Evolutionary conservation across 2,113 vertebrate species (phyloP), one percentile per base, ranked within the genome.

Genomic region (Thunnus thynnus): DNA sequence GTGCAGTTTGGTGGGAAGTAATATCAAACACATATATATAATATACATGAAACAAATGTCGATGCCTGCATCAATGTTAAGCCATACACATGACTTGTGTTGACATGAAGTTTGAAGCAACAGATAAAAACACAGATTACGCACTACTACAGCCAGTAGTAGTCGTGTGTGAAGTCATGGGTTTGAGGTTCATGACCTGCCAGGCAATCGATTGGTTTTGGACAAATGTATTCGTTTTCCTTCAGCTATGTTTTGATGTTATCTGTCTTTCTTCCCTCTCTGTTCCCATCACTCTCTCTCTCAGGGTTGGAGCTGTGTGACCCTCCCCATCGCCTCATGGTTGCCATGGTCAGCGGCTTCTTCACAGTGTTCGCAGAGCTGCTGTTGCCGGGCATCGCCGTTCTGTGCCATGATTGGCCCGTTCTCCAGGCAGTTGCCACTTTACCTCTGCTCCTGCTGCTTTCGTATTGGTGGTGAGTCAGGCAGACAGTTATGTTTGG

Each of bases 221-320:
- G 51, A 52, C 55, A 18, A 5, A 57, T 47, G 46, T 3, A 47
- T 78, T 73, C 32, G 44, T 72, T 58, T 46, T 73, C 25, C 72
- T 48, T 56, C 13, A 52, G 69, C 58, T 32, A 11, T 56, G 30
- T 55, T 66, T 6, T 82, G 18, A 83, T 68, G 41, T 30, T 25
- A 5, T 36, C 25, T 72, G 46, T 64, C 14, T 13, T 5, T 32
- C 20, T 9, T 51, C 14, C 1, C 50, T 64, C 47, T 77, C 27
- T 68, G 0, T 32, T 48, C 52, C 25, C 7, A 2, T 22, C 36
- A 0, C 25, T 51, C 18, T 3, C n/a, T 18, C n/a, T 18, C 22
- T 16, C 84, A 98, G 97, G 97, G 68, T 80, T 98, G 94, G 97
- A 98, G 94, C 88, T 97, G 54, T 97, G 97, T 1, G 95, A 96